phyloP scores from a whole-genome alignment of 2,113 vertebrate genomes.

The Hippocampus abdominalis region DNA sequence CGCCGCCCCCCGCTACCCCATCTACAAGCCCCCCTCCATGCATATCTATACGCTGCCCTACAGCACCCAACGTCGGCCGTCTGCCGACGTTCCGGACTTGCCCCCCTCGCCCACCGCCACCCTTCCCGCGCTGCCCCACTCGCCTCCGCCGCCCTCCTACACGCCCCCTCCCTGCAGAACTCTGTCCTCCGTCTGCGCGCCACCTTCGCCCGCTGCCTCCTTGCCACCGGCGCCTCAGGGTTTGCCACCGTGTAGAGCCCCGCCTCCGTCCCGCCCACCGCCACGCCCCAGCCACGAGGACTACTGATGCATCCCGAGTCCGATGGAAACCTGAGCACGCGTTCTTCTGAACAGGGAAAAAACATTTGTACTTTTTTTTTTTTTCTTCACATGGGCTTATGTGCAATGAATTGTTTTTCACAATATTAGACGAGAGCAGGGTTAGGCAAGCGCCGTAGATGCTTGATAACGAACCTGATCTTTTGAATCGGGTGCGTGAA shows the following conservation, averaged over 20 bases:
- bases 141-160: conserved; percentile 68
- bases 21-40: conserved; percentile 78
- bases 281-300: conserved; percentile 76
- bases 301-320: conserved; percentile 10
- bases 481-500: no score
- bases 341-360: background rate
- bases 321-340: background rate
- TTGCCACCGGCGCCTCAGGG: conserved; percentile 73
- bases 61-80: conserved; percentile 40
- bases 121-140: conserved; percentile 70
- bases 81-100: conserved; percentile 50
- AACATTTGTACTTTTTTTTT: background rate
- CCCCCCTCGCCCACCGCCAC: conserved; percentile 65
- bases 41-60: conserved; percentile 75
- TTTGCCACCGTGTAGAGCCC: conserved; percentile 77
- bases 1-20: conserved; percentile 78
- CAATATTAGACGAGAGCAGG: background rate
- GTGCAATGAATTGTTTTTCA: conserved; percentile 3
- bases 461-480: no score
- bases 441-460: no score
- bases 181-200: conserved; percentile 57
- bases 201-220: conserved; percentile 63
- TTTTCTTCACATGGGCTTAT: conserved; percentile 1
- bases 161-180: conserved; percentile 63
- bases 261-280: conserved; percentile 83